Base-by-base conservation (phyloP, 2,113 vertebrate genomes). In the Sylvia atricapilla region DNA sequence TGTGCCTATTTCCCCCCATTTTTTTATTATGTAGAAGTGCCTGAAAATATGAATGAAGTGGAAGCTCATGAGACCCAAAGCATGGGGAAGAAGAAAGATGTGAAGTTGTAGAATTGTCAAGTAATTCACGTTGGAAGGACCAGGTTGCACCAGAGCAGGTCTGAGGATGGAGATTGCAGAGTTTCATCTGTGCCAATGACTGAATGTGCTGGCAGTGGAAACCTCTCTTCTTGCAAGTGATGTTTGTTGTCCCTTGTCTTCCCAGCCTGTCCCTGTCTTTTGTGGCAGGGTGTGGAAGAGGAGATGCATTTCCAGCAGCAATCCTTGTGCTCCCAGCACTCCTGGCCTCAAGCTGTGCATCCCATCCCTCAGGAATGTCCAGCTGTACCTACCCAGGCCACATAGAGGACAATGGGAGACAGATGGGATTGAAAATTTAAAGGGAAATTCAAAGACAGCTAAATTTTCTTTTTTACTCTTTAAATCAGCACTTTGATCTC, bases 241-340 rank as follows among this genome's bases (percentile, higher is more conserved):
- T 1, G 5, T 37, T 58, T 60, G 3, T 11, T 73, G 55, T 35
- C 17, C 53, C 15, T 50, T 41, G 4, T 43, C 22, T 46, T 74
- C 77, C 39, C 30, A 39, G 27, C 2, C 20, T 4, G 4, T 25
- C 8, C 28, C 35, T n/a, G 33, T 52, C 35, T 28, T 60, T 23
- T 4, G 5, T 17, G 56, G 33, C 53, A 39, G 39, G 33, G 39
- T 7, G 0, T 14, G 58, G 56, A 50, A 46, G 28, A 41, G 33
- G 30, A 72, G 39, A 31, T 21, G 39, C 21, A 18, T 21, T 67
- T 17, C 33, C 35, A 16, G 22, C 1, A 17, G 21, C 23, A 44
- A 41, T 44, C 21, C 46, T 14, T 10, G 15, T 44, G 46, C 19
- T 44, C 2, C 46, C 19, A 20, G 7, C 1, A 0, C 23, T 19